Evolutionary conservation across 2,797 vertebrate genomes (phyloP).

Genomic region (Siniperca undulata): DNA sequence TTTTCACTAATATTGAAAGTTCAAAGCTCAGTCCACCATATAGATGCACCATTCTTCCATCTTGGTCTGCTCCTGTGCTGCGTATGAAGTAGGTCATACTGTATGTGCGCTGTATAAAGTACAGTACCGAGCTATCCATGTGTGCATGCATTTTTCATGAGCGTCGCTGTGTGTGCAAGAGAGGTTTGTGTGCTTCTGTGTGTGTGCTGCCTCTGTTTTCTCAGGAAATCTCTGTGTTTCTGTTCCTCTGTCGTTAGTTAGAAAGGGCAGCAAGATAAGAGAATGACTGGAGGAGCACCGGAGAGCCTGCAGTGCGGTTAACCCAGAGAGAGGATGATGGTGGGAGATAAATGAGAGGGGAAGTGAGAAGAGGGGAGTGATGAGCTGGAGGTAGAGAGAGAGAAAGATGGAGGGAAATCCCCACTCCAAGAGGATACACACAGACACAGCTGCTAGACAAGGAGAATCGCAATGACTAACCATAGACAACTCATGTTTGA

Average conservation of each 20-base stretch:
- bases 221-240: conserved; percentile 53
- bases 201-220: conserved; percentile 27
- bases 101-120: conserved; percentile 46
- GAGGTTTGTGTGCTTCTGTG: conserved; percentile 21
- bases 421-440: conserved; percentile 3
- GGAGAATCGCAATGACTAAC: conserved; percentile 25
- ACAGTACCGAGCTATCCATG: conserved; percentile 58
- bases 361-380: conserved; percentile 38
- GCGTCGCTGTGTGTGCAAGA: conserved; percentile 23
- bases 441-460: conserved; percentile 19
- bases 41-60: background rate
- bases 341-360: conserved; percentile 55
- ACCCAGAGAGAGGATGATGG: conserved; percentile 54
- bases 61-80: conserved; percentile 40
- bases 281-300: conserved; percentile 22
- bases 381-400: conserved; percentile 41
- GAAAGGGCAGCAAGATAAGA: conserved; percentile 28
- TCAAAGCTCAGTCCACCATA: conserved; percentile 18
- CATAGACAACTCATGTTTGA: background rate
- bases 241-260: conserved; percentile 53
- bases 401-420: conserved; percentile 57
- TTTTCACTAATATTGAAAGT: background rate
- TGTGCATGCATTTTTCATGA: conserved; percentile 75
- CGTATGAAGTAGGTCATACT: conserved; percentile 67
- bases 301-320: conserved; percentile 48